Evolutionary conservation across 2,113 vertebrate species (phyloP).

Genomic region (Sander vitreus): DNA sequence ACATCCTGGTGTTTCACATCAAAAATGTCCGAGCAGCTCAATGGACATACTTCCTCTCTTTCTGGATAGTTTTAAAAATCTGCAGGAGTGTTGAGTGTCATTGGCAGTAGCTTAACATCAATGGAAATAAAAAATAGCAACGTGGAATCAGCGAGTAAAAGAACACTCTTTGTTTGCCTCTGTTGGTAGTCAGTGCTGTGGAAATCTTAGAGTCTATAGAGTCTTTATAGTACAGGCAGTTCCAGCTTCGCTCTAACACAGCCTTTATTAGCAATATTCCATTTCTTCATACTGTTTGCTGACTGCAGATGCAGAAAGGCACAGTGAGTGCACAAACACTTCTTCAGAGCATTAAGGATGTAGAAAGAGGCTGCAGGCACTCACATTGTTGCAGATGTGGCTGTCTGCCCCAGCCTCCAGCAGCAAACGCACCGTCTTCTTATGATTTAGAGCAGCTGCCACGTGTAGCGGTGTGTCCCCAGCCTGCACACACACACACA

Average conservation of each 20-base stretch:
- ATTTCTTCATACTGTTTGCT: too few relatives aligned
- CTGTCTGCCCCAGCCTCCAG: constrained; percentile 94
- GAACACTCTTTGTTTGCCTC: too few relatives aligned
- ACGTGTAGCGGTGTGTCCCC: constrained; percentile 95
- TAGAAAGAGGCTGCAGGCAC: constrained; percentile 6
- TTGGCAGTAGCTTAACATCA: neutral
- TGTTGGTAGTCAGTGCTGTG: too few relatives aligned
- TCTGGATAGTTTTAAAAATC: neutral
- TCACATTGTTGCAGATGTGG: constrained; percentile 90
- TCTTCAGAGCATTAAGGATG: constrained; percentile 2
- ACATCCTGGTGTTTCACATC: neutral
- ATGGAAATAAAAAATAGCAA: too few relatives aligned
- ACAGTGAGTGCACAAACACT: neutral
- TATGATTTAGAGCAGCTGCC: constrained; percentile 94
- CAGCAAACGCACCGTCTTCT: constrained; percentile 92
- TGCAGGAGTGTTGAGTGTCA: neutral
- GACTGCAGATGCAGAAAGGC: constrained; percentile 10
- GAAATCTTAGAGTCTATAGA: too few relatives aligned
- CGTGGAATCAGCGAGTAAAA: too few relatives aligned
- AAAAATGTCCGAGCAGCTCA: neutral
- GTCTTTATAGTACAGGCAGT: too few relatives aligned
- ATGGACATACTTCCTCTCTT: neutral
- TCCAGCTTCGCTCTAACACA: too few relatives aligned
- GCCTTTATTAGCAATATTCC: too few relatives aligned
- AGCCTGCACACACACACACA: constrained; percentile 77